Conservation (phyloP, 2,113 vertebrate species). For the Odobenus rosmarus region DNA sequence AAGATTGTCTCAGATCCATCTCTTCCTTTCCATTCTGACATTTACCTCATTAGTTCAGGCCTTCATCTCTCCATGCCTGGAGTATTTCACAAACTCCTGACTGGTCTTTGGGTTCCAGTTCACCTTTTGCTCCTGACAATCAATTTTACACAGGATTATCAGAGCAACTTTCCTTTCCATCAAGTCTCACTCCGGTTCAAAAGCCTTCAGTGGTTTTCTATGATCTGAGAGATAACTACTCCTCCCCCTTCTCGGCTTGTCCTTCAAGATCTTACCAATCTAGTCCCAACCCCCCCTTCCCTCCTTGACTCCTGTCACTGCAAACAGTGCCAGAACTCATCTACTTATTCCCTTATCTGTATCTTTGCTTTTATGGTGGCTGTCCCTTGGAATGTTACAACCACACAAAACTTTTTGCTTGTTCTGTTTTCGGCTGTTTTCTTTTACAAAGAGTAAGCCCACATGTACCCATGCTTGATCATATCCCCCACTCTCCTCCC, state of each 20-base stretch:
- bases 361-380: not conserved
- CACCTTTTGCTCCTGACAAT: constrained; percentile 2
- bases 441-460: not conserved
- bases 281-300: not conserved
- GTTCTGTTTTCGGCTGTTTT: not conserved
- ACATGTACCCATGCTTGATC: not conserved
- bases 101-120: not conserved
- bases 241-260: not conserved
- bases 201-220: not conserved
- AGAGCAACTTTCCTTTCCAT: not conserved
- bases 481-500: not conserved
- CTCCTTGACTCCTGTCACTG: not conserved
- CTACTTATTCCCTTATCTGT: not conserved
- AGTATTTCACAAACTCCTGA: constrained; percentile 17
- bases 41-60: not conserved
- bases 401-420: not conserved
- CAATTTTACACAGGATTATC: constrained; percentile 22
- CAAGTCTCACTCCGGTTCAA: not conserved
- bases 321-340: not conserved
- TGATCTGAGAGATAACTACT: not conserved
- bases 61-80: not conserved
- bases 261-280: not conserved
- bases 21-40: constrained; percentile 7
- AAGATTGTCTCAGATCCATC: not conserved
- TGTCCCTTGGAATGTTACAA: not conserved